Evolutionary conservation across 2,797 vertebrate species (phyloP).

Genomic region (Acropternis orthonyx): DNA sequence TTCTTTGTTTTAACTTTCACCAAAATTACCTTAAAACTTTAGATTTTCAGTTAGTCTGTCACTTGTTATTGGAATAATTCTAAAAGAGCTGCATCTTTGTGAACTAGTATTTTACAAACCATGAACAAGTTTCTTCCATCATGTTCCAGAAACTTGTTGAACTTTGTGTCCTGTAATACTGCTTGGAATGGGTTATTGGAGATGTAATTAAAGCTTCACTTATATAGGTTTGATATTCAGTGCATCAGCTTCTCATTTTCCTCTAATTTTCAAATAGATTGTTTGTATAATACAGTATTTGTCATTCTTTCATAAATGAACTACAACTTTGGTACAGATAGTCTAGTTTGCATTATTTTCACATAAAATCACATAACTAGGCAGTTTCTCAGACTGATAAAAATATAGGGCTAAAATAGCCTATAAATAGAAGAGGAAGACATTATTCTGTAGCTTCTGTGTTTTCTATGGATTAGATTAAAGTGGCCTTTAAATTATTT

Average conservation of each 20-base stretch:
- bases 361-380: background rate
- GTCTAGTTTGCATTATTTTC: background rate
- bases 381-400: background rate
- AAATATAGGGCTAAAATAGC: background rate
- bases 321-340: background rate
- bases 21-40: background rate
- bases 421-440: background rate
- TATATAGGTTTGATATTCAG: background rate
- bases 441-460: background rate
- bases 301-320: background rate
- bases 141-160: background rate
- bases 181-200: background rate
- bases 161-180: background rate
- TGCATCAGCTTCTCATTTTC: background rate
- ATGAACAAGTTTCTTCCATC: background rate
- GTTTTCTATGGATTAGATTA: background rate
- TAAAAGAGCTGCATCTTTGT: background rate
- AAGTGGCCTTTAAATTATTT: background rate
- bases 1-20: background rate
- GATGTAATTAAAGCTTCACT: background rate
- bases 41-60: background rate
- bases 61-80: background rate
- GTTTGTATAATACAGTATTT: background rate
- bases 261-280: background rate
- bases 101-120: background rate